Conservation (phyloP, 1,140 invertebrate species). For the Pachyrhynchus sulphureomaculatus region DNA sequence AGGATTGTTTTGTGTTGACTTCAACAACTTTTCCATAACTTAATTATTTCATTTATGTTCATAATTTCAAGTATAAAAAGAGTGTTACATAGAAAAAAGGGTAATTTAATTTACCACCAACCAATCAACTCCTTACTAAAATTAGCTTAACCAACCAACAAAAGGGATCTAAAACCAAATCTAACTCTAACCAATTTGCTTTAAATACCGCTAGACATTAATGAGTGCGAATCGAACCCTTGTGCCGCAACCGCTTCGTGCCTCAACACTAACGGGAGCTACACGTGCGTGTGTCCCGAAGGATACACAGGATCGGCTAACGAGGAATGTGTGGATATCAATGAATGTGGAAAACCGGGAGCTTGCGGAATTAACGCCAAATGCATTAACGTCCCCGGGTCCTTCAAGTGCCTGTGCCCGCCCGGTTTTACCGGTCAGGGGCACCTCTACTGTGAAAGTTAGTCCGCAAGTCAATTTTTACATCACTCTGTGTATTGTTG, state of each 20-base stretch:
- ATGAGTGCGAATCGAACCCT: constrained; percentile 63
- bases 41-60: too few species aligned
- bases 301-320: constrained; percentile 64
- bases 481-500: not conserved
- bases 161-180: not conserved
- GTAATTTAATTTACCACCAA: too few species aligned
- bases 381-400: constrained; percentile 90
- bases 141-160: not conserved
- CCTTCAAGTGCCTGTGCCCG: constrained; percentile 90
- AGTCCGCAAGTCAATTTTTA: constrained; percentile 52
- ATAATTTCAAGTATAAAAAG: too few species aligned
- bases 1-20: too few species aligned
- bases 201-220: constrained; percentile 56
- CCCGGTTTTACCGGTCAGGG: constrained; percentile 77
- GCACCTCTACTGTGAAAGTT: constrained; percentile 74
- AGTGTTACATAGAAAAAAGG: too few species aligned
- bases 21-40: too few species aligned
- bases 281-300: constrained; percentile 71
- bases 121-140: too few species aligned
- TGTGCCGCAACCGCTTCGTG: constrained; percentile 73
- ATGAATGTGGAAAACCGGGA: constrained; percentile 65
- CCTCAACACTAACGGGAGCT: constrained; percentile 73
- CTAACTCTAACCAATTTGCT: constrained; percentile 5
- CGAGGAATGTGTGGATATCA: constrained; percentile 62
- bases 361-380: constrained; percentile 85